These are phyloP conservation scores for Hemicordylus capensis DNA, from an alignment of 2,113 vertebrate species.

Conservation along the genomic window DNA sequence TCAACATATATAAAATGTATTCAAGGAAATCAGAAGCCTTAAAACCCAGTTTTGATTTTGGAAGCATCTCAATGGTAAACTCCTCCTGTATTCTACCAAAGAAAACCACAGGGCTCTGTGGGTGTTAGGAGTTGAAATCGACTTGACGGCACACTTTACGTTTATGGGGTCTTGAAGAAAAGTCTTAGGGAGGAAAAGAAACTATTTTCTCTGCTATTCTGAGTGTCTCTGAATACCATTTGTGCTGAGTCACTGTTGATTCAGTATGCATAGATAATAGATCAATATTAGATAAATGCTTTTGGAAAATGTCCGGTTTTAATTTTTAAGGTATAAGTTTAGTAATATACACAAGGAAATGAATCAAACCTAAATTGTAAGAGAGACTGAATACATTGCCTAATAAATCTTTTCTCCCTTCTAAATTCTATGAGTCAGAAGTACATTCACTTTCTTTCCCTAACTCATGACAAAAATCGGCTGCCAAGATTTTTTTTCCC, in stretches of 20 bases:
- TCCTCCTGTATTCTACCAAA: too few species aligned
- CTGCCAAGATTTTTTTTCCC: not conserved
- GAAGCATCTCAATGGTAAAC: too few species aligned
- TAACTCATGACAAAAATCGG: not conserved
- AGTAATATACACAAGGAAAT: not conserved
- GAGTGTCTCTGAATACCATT: not conserved
- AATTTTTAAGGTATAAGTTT: not conserved
- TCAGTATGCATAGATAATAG: not conserved
- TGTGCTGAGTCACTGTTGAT: not conserved
- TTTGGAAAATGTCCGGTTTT: not conserved
- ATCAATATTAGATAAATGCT: not conserved
- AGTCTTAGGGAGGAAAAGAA: not conserved
- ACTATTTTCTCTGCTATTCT: not conserved
- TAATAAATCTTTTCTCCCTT: not conserved
- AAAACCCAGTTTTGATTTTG: not conserved
- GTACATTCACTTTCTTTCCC: constrained; percentile 8
- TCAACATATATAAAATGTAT: not conserved
- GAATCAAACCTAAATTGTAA: not conserved
- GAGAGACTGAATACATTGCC: not conserved
- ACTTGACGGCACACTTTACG: too few species aligned
- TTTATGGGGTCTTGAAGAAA: not conserved
- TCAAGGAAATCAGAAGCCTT: not conserved
- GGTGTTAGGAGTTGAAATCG: too few species aligned
- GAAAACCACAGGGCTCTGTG: too few species aligned
- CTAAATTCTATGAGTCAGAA: not conserved